phyloP scores from a whole-genome alignment of 2,113 vertebrate species.

The Taxidea taxus region DNA sequence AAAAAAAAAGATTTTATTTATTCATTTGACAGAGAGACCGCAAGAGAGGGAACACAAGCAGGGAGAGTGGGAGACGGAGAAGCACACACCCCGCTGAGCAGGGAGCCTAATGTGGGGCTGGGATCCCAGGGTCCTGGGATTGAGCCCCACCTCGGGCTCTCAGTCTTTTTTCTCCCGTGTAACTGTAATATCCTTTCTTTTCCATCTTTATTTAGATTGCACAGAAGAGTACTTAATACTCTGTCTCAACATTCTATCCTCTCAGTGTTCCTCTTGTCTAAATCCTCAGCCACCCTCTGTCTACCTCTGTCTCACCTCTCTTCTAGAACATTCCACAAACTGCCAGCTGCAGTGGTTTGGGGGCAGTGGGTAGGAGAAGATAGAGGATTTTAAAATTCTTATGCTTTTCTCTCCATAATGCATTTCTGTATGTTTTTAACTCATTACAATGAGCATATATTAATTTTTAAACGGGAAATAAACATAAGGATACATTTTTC shows the following conservation, averaged over 20 bases:
- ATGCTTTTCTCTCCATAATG: background rate
- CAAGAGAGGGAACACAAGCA: no score
- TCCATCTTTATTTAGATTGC: background rate
- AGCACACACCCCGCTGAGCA: no score
- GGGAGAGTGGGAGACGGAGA: no score
- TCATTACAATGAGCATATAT: background rate
- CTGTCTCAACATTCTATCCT: no score
- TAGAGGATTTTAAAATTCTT: background rate
- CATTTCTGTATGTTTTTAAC: background rate
- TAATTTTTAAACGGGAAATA: background rate
- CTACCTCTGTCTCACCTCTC: no score
- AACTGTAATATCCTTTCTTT: no score
- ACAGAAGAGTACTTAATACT: no score
- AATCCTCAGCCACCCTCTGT: background rate
- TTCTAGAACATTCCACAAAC: background rate
- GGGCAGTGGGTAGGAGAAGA: background rate
- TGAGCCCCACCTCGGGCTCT: background rate
- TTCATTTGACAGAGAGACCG: no score
- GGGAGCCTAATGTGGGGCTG: no score
- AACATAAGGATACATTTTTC: background rate
- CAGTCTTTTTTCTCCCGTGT: no score
- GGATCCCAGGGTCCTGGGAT: no score
- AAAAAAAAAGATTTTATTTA: background rate
- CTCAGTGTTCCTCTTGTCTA: no score
- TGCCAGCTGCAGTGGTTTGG: background rate